Evolutionary conservation across 2,113 vertebrate genomes (phyloP).

Genomic region (Eubucco bourcierii): DNA sequence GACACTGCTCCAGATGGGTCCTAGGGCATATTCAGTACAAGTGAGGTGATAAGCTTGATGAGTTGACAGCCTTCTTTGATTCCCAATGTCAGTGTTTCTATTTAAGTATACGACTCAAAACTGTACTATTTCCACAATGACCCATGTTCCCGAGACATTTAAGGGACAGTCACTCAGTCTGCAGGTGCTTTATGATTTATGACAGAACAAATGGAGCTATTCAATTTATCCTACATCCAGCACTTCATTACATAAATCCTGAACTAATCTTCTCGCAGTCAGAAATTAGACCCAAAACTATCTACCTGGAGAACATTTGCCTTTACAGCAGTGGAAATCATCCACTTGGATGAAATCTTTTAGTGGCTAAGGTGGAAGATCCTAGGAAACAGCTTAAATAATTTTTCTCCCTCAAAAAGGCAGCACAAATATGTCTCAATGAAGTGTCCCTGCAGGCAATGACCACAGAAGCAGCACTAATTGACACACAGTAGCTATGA

Average conservation of each 20-base stretch:
- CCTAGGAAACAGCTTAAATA: neutral
- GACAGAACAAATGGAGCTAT: constrained; percentile 33
- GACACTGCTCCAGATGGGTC: neutral
- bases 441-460: neutral
- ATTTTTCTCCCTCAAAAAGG: neutral
- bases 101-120: constrained; percentile 17
- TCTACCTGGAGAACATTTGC: neutral
- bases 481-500: neutral
- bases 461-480: neutral
- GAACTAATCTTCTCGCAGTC: constrained; percentile 19
- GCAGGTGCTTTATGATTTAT: constrained; percentile 48
- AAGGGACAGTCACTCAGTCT: constrained; percentile 27
- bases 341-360: neutral
- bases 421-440: neutral
- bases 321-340: neutral
- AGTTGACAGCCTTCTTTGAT: neutral
- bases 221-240: constrained; percentile 16
- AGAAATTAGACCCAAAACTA: constrained; percentile 18
- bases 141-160: constrained; percentile 32
- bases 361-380: neutral
- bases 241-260: constrained; percentile 43
- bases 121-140: constrained; percentile 5
- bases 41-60: neutral
- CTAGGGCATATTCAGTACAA: neutral
- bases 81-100: neutral